phyloP scores from a whole-genome alignment of 1,140 invertebrate genomes.

The Lasaia peninsularis region DNA sequence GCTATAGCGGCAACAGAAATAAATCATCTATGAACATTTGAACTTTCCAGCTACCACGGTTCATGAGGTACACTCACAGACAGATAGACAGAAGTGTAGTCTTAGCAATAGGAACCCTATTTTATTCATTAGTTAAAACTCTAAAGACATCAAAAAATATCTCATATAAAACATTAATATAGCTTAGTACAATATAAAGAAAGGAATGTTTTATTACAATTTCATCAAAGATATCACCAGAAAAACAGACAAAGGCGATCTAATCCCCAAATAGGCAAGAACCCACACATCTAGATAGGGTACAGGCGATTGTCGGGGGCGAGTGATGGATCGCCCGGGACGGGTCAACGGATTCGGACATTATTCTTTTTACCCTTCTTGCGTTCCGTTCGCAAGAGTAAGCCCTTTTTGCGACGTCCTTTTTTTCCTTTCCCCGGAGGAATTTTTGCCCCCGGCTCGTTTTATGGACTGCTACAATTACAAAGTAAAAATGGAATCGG shows the following conservation, averaged over 20 bases:
- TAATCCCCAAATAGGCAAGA: constrained; percentile 57
- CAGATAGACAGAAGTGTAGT: too few relatives aligned
- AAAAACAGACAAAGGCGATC: constrained; percentile 44
- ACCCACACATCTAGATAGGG: constrained; percentile 58
- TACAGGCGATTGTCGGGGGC: constrained; percentile 56
- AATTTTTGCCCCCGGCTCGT: constrained; percentile 51
- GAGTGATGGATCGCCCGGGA: constrained; percentile 83
- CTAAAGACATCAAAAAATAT: too few relatives aligned
- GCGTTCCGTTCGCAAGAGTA: constrained; percentile 68
- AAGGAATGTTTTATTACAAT: constrained; percentile 17
- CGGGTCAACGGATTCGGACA: constrained; percentile 86
- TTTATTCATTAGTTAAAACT: too few relatives aligned
- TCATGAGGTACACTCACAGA: too few relatives aligned
- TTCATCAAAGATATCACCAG: constrained; percentile 18
- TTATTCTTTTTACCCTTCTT: constrained; percentile 83
- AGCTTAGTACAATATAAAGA: background rate
- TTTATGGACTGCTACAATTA: constrained; percentile 74
- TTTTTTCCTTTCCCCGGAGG: constrained; percentile 51
- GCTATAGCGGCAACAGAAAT: too few relatives aligned
- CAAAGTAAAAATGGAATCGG: constrained; percentile 61
- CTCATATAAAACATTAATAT: too few relatives aligned
- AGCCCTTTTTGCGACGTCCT: constrained; percentile 73
- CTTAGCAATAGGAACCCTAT: too few relatives aligned
- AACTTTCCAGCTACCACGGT: too few relatives aligned
- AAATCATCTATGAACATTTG: too few relatives aligned